These are phyloP conservation scores for Philereme transversata DNA, from an alignment of 2,888 invertebrate species.

Conservation along the genomic window DNA sequence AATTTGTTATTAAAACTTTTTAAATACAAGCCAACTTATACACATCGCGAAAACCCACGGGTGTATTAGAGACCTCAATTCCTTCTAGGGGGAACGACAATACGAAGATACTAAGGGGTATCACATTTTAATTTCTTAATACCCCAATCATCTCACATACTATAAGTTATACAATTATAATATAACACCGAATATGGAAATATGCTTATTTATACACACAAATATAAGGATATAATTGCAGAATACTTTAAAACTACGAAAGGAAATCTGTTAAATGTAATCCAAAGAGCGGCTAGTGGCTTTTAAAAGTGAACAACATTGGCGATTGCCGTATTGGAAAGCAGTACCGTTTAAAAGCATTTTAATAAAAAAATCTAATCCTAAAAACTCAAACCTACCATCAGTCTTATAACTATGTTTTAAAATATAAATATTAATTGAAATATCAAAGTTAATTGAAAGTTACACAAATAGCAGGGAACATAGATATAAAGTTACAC, in stretches of 20 bases:
- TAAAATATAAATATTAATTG: constrained; percentile 45
- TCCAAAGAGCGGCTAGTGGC: background rate
- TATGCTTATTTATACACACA: constrained; percentile 49
- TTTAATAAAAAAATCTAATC: constrained; percentile 44
- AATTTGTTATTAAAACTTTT: constrained; percentile 39
- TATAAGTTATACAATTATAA: constrained; percentile 46
- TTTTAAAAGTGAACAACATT: constrained; percentile 19
- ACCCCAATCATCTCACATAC: constrained; percentile 47
- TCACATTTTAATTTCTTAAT: constrained; percentile 60
- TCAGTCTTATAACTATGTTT: constrained; percentile 80
- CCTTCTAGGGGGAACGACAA: constrained; percentile 54
- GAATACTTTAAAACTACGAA: background rate
- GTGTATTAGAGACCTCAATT: constrained; percentile 38
- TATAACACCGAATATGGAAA: constrained; percentile 56
- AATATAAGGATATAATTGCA: constrained; percentile 40
- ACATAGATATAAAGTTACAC: constrained; percentile 59
- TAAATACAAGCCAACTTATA: constrained; percentile 24
- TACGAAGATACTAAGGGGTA: constrained; percentile 61
- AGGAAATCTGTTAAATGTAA: background rate
- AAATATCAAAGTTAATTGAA: constrained; percentile 41
- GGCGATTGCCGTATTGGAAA: constrained; percentile 37
- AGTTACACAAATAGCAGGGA: constrained; percentile 50
- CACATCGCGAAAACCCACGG: constrained; percentile 18
- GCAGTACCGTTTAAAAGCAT: constrained; percentile 61
- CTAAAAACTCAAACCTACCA: constrained; percentile 64